Evolutionary conservation across 2,113 vertebrate genomes (phyloP).

Genomic region (Macrotis lagotis): DNA sequence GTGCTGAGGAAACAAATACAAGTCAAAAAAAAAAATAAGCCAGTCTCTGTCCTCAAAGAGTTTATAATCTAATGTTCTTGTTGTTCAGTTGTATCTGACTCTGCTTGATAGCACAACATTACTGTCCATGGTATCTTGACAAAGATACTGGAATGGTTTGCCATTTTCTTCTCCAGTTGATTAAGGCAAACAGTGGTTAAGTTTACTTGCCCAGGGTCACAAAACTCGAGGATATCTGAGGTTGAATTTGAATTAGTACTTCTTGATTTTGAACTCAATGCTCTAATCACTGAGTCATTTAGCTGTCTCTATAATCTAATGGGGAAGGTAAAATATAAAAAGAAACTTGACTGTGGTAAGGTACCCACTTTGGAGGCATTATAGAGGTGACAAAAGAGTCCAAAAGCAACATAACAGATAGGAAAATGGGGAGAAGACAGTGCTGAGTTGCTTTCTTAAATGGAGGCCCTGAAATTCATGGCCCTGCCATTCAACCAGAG

Average conservation of each 20-base stretch:
- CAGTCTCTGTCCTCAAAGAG: neutral
- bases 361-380: neutral
- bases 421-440: neutral
- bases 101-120: neutral
- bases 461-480: neutral
- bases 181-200: neutral
- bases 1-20: neutral
- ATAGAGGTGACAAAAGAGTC: neutral
- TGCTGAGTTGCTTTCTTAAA: neutral
- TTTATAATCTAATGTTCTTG: neutral
- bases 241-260: neutral
- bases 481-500: neutral
- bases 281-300: neutral
- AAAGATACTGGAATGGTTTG: neutral
- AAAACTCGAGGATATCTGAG: neutral
- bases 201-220: neutral
- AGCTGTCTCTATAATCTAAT: neutral
- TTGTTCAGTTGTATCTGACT: neutral
- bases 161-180: neutral
- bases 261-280: neutral
- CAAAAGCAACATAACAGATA: neutral
- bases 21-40: neutral
- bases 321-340: neutral
- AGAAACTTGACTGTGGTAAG: neutral
- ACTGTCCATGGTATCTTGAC: neutral